Conservation (phyloP, 1,140 invertebrate species). For the Drosophila bipectinata region DNA sequence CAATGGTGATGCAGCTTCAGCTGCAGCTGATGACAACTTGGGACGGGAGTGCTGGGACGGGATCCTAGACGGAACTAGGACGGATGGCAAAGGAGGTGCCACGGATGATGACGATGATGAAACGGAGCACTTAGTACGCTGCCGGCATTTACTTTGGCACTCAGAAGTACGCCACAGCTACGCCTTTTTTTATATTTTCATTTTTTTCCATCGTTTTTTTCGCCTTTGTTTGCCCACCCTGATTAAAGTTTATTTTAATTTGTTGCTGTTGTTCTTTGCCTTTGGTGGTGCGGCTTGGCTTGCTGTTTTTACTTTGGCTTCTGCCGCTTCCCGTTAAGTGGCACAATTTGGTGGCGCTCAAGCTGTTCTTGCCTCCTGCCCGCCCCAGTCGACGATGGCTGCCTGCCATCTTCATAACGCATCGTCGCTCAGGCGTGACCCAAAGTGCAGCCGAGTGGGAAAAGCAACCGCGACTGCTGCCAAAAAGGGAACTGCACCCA, state of each 20-base stretch:
- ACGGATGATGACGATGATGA: conserved; percentile 61
- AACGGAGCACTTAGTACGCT: conserved; percentile 71
- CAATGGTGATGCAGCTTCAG: conserved; percentile 45
- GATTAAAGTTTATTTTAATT: conserved; percentile 81
- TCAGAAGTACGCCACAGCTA: conserved; percentile 40
- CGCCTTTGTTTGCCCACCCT: conserved; percentile 60
- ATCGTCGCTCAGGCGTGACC: conserved; percentile 66
- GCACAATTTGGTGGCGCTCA: conserved; percentile 69
- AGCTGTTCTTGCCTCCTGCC: conserved; percentile 41
- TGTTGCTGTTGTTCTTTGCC: conserved; percentile 63
- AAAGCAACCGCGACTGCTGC: conserved; percentile 64
- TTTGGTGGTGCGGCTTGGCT: conserved; percentile 14
- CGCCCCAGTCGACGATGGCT: background rate
- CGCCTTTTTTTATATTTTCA: conserved; percentile 14
- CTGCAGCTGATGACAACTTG: conserved; percentile 29
- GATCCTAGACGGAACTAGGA: conserved; percentile 15
- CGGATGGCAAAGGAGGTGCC: conserved; percentile 5
- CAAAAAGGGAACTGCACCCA: conserved; percentile 42
- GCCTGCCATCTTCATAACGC: conserved; percentile 67
- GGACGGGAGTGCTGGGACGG: conserved; percentile 10
- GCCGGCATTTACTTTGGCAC: conserved; percentile 71
- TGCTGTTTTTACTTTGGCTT: conserved; percentile 24
- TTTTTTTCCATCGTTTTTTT: conserved; percentile 3
- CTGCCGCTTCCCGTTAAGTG: conserved; percentile 56
- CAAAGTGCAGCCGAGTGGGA: conserved; percentile 72